Evolutionary conservation across 2,797 vertebrate genomes (phyloP), one percentile per base, ranked within the genome.

Genomic region (Acanthis flammea): DNA sequence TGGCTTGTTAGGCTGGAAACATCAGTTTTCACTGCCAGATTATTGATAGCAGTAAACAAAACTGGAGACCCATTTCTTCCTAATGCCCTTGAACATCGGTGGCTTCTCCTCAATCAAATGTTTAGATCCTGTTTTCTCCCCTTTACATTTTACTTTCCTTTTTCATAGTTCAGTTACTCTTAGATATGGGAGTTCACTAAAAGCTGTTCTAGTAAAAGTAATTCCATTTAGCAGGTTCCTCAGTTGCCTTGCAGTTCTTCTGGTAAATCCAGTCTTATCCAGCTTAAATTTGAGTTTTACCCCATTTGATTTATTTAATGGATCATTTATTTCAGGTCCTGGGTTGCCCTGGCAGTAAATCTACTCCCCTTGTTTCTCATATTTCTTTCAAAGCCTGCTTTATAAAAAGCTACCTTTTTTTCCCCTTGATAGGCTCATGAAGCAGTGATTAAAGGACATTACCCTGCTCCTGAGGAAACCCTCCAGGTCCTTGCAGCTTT

Each of bases 391-490:
- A 90, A 82, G 30, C 45, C 39, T 55, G 9, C 33, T 53, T 71
- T 76, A 27, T 30, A 19, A 65, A 63, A 91, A 33, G 5, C 11
- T 42, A 21, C 15, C 2, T 66, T 19, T 33, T 30, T 35, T 70
- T 6, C 25, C 10, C 2, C 28, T 33, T 33, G 41, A 41, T 76
- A 99, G 99, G 99, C 99, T 66, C 99, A 99, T 0, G 99, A 99
- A 96, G 99, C 99, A 0, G 98, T 99, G 23, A 99, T 99, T 70
- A 98, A 98, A 11, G 99, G 99, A 65, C 99, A 99, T 95, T 99
- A 99, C 50, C 99, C 99, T 1, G 99, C 99, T 72, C 99, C 99
- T 0, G 99, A 99, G 94, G 99, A 99, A 96, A 99, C 98, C 4
- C 98, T 99, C 7, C 99, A 99, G 97, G 98, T 99, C 63, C 98